Evolutionary conservation across 2,797 vertebrate species (phyloP), one percentile per base, ranked within the genome.

Genomic region (Falco naumanni): DNA sequence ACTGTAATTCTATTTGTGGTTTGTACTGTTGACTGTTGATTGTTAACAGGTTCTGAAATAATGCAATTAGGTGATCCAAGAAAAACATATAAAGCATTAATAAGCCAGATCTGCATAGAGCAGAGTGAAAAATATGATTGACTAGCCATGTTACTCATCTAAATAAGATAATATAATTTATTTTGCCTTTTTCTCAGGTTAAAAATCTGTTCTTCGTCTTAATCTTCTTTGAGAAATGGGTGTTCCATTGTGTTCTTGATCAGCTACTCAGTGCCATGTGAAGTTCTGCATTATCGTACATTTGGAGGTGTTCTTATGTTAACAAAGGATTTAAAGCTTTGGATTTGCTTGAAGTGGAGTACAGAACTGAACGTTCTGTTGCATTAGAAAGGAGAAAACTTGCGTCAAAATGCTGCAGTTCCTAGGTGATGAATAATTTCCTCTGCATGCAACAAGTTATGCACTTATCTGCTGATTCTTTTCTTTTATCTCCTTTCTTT

Each of bases 1-100:
- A 90, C 90, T 94, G 90, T 98, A 98, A 98, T 98, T 97, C 93
- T 96, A 96, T 98, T 98, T 98, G 93, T 84, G 88, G 91, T 91
- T 96, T 97, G 77, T 91, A 84, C 95, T 98, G 97, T 95, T 98
- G 97, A 92, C 97, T 97, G 97, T 93, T 98, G 98, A 98, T 98
- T 97, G 97, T 98, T 98, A 98, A 97, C 98, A 98, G 98, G 96
- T 98, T 98, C 97, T 97, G 94, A 96, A 97, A 47, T 98, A 98
- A 98, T 98, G 77, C 61, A 86, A 97, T 98, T 98, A 98, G 72
- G 69, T 96, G 96, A 96, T 96, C 90, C 84, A 94, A 93, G 95
- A 92, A 97, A 95, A 97, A 96, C 97, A 94, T 96, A 95, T 93
- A 85, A 97, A 80, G 63, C 97, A 97, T 98, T 98, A 98, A 97